phyloP scores from a whole-genome alignment of 2,888 invertebrate genomes.

The Eulithis testata region DNA sequence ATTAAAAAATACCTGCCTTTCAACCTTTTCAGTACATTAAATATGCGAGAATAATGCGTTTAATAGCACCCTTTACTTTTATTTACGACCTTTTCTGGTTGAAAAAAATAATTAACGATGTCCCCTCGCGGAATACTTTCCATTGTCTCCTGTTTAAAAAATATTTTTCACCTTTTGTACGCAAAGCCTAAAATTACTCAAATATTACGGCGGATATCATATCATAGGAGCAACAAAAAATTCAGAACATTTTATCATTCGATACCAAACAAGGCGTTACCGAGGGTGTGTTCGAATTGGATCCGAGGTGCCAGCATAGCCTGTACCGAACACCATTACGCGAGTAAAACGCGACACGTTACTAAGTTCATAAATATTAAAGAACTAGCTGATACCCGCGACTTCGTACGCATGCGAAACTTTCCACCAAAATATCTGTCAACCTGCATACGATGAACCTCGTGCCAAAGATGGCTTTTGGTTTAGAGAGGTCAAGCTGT shows the following conservation, averaged over 20 bases:
- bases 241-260: slow-evolving; percentile 38
- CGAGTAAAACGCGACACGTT: slow-evolving; percentile 70
- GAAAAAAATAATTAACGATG: slow-evolving; percentile 79
- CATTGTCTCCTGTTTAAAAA: slow-evolving; percentile 70
- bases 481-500: no score
- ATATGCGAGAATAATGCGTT: slow-evolving; percentile 82
- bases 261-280: slow-evolving; percentile 56
- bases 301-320: slow-evolving; percentile 66
- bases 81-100: slow-evolving; percentile 74
- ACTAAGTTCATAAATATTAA: slow-evolving; percentile 79
- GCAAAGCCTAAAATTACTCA: slow-evolving; percentile 42
- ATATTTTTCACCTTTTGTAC: slow-evolving; percentile 52
- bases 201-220: slow-evolving; percentile 37
- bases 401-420: no score
- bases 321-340: slow-evolving; percentile 71
- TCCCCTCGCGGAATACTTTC: slow-evolving; percentile 65
- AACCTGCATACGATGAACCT: no score
- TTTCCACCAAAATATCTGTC: no score
- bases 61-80: slow-evolving; percentile 83
- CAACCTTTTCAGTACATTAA: slow-evolving; percentile 82
- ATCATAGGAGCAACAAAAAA: slow-evolving; percentile 30
- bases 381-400: no score
- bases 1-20: slow-evolving; percentile 62
- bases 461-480: no score
- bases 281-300: slow-evolving; percentile 59